phyloP scores from a whole-genome alignment of 2,888 invertebrate species.

The Choreutis nemorana region DNA sequence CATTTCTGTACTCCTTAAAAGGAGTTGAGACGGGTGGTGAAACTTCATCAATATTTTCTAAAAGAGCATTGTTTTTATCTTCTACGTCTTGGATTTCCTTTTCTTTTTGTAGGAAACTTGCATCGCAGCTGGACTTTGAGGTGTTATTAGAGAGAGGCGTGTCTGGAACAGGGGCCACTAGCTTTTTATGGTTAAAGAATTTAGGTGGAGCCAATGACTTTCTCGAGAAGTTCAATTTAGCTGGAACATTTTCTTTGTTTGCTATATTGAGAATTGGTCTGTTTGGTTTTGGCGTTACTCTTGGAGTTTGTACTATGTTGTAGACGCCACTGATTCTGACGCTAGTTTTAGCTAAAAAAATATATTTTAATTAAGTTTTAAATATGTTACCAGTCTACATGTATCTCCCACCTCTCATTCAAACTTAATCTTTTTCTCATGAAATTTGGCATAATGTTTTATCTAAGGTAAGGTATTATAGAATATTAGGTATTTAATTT shows the following conservation, averaged over 20 bases:
- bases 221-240: conserved; percentile 12
- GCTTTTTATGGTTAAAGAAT: conserved; percentile 8
- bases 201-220: conserved; percentile 11
- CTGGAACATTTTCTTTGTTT: conserved; percentile 37
- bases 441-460: too few species aligned
- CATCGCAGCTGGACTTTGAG: conserved; percentile 41
- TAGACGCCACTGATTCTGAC: conserved; percentile 45
- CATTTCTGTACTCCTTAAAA: conserved; percentile 40
- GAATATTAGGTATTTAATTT: too few species aligned
- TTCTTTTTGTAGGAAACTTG: conserved; percentile 45
- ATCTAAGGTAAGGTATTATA: too few species aligned
- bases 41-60: conserved; percentile 34
- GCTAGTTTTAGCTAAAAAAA: conserved; percentile 21
- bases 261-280: too few species aligned
- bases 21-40: conserved; percentile 45
- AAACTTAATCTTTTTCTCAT: too few species aligned
- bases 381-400: too few species aligned
- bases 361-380: conserved; percentile 4
- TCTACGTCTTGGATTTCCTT: conserved; percentile 39
- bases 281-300: conserved; percentile 19
- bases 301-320: conserved; percentile 41
- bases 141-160: conserved; percentile 38
- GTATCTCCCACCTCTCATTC: too few species aligned
- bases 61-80: conserved; percentile 20
- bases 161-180: conserved; percentile 18